phyloP scores from a whole-genome alignment of 2,888 invertebrate genomes.

The Cerceris rybyensis region DNA sequence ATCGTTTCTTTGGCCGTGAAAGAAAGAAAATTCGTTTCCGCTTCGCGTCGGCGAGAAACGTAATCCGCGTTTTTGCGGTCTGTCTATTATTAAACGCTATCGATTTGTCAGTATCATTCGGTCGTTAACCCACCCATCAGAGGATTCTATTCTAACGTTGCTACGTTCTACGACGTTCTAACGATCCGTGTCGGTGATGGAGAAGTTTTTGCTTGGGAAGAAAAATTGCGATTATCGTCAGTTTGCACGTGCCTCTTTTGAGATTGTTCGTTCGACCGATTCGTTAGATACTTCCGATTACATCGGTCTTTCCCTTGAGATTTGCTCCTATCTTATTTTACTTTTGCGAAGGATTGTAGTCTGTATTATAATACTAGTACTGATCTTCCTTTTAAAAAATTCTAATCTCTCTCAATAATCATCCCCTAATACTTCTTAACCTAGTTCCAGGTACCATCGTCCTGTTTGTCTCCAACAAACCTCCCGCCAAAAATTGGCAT shows the following conservation, averaged over 20 bases:
- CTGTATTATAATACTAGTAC: too few relatives aligned
- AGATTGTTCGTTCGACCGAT: slow-evolving; percentile 9
- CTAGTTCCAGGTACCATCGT: too few relatives aligned
- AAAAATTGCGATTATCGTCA: not conserved
- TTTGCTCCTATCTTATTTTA: not conserved
- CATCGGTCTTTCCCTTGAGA: not conserved
- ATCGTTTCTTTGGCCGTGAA: not conserved
- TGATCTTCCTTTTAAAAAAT: too few relatives aligned
- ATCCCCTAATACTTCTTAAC: too few relatives aligned
- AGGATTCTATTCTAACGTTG: too few relatives aligned
- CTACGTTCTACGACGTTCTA: not conserved
- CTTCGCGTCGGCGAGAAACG: not conserved
- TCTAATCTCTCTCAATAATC: too few relatives aligned
- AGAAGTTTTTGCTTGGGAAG: not conserved
- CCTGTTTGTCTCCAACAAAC: too few relatives aligned
- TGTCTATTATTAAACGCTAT: not conserved
- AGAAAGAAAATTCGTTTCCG: slow-evolving; percentile 1
- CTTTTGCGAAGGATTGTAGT: too few relatives aligned
- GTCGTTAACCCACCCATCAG: not conserved
- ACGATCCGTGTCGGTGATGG: not conserved
- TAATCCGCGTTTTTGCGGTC: not conserved
- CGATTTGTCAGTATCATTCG: slow-evolving; percentile 9
- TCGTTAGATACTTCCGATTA: slow-evolving; percentile 11
- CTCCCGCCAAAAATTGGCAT: too few relatives aligned
- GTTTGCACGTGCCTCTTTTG: slow-evolving; percentile 3